phyloP scores from a whole-genome alignment of 1,140 invertebrate genomes.

The Cotesia chilonis region DNA sequence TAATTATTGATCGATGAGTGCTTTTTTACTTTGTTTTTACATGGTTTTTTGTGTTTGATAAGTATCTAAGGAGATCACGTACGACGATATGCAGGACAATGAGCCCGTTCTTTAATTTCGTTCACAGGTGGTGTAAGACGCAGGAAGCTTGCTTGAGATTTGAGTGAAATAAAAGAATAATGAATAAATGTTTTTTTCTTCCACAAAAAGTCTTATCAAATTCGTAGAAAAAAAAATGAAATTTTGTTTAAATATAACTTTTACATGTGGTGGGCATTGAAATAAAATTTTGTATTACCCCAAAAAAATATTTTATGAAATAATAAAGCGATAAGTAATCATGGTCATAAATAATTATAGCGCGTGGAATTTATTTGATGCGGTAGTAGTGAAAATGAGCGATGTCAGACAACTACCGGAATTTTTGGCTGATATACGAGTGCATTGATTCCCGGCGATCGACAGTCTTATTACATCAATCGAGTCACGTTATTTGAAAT shows the following conservation, averaged over 20 bases:
- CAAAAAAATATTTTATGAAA: too few relatives aligned
- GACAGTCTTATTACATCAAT: neutral
- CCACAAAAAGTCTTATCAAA: too few relatives aligned
- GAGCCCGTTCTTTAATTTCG: neutral
- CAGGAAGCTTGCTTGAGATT: neutral
- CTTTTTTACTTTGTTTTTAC: conserved; percentile 13
- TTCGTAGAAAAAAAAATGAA: too few relatives aligned
- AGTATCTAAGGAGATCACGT: conserved; percentile 17
- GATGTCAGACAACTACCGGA: conserved; percentile 23
- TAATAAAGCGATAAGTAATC: too few relatives aligned
- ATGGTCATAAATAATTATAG: too few relatives aligned
- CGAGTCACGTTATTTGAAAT: conserved; percentile 12
- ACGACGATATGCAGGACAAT: conserved; percentile 6
- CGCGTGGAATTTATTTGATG: neutral
- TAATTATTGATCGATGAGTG: conserved; percentile 29
- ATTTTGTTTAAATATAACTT: too few relatives aligned
- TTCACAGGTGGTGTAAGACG: too few relatives aligned
- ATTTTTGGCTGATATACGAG: neutral
- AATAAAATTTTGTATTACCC: too few relatives aligned
- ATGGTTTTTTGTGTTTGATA: neutral
- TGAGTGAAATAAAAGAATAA: neutral
- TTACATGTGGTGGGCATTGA: too few relatives aligned
- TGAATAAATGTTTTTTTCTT: too few relatives aligned
- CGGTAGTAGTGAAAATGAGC: neutral
- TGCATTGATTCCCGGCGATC: neutral